Evolutionary conservation across 2,797 vertebrate genomes (phyloP).

Genomic region (Vireo griseus): DNA sequence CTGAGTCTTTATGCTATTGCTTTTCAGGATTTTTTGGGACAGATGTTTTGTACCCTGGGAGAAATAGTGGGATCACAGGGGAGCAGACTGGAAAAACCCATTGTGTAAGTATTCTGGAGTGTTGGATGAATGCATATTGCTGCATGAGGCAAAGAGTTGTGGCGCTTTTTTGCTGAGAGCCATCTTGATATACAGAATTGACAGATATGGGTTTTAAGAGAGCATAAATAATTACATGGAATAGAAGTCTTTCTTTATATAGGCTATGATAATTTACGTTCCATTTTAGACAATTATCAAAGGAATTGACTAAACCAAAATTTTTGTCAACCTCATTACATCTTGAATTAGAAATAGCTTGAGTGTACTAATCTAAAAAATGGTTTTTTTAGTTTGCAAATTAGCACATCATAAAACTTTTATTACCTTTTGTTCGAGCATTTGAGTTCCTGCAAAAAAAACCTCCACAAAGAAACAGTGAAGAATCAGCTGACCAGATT

Average conservation of each 20-base stretch:
- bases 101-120: slow-evolving; percentile 84
- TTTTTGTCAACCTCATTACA: background rate
- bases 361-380: background rate
- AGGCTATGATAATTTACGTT: background rate
- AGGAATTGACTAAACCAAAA: background rate
- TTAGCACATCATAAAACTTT: background rate
- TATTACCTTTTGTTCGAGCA: background rate
- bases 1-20: slow-evolving; percentile 1
- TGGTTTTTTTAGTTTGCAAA: background rate
- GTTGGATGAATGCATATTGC: background rate
- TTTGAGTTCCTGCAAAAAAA: background rate
- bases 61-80: slow-evolving; percentile 94
- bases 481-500: background rate
- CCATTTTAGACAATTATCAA: background rate
- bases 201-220: background rate
- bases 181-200: background rate
- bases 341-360: background rate
- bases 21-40: slow-evolving; percentile 94
- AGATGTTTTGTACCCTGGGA: slow-evolving; percentile 93
- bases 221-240: background rate
- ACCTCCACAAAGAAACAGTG: background rate
- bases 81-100: slow-evolving; percentile 89
- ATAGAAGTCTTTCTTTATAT: background rate
- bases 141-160: background rate
- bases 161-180: background rate